Evolutionary conservation across 1,140 invertebrate genomes (phyloP), one percentile per base, ranked within the genome.

Genomic region (Samia ricini): DNA sequence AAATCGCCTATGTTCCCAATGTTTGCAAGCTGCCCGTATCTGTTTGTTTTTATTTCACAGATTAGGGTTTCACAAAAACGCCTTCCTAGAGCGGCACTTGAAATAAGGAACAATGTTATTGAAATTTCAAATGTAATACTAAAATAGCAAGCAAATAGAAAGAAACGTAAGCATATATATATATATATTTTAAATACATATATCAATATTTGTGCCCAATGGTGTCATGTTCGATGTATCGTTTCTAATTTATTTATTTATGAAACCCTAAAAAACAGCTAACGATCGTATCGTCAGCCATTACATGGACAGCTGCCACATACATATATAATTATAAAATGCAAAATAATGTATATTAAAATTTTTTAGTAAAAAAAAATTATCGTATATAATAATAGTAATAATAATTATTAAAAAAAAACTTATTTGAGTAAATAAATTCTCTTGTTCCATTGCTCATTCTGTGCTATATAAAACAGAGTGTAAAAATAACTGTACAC

Each of bases 391-490:
- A 80, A 85, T n/a, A n/a, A n/a, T n/a, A n/a, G n/a, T n/a, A n/a
- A n/a, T n/a, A n/a, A n/a, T n/a, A n/a, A n/a, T n/a, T n/a, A n/a
- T 74, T 81, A 76, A 74, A 79, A 79, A 83, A 84, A 87, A 83
- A 81, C 80, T 87, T 88, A 87, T 83, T 85, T 85, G 84, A 90
- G 85, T 90, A 90, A 90, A 90, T 90, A 90, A 90, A 90, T 90
- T 90, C 87, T 90, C 85, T 83, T 90, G 85, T 88, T 90, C 84
- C 82, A 83, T 88, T 87, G 85, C 84, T 88, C 85, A 79, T 84
- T 88, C 85, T 87, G 77, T 87, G 81, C 84, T 85, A 79, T 74
- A 63, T 68, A 67, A 64, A 76, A 72, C 84, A 83, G 87, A 82
- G 81, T 88, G 87, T 88, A 88, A 81, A 89, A 88, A 86, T 81